phyloP scores from a whole-genome alignment of 2,888 invertebrate genomes.

The Entomobrya proxima region DNA sequence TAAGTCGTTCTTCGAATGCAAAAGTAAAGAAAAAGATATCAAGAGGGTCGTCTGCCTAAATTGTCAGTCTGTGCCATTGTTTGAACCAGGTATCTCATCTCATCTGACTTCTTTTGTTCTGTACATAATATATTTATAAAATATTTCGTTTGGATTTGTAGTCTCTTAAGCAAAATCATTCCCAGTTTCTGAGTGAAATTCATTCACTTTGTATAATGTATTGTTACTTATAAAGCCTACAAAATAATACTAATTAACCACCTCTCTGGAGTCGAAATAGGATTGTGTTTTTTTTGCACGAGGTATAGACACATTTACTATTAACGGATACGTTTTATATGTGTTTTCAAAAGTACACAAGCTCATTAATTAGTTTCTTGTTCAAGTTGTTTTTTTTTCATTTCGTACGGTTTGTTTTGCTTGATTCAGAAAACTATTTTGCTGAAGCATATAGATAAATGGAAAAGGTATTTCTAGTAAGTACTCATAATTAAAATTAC shows the following conservation, averaged over 20 bases:
- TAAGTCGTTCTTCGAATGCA: conserved; percentile 32
- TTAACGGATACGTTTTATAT: not conserved
- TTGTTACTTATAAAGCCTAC: not conserved
- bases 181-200: conserved; percentile 21
- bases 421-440: not conserved
- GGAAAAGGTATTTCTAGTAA: not conserved
- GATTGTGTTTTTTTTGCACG: not conserved
- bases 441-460: not conserved
- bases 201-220: not conserved
- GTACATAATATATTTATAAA: conserved; percentile 12
- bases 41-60: conserved; percentile 69
- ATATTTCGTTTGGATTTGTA: conserved; percentile 32
- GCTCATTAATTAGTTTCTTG: not conserved
- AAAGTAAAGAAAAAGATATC: conserved; percentile 48
- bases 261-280: not conserved
- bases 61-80: conserved; percentile 71
- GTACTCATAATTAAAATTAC: not conserved
- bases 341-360: not conserved
- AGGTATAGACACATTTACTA: not conserved
- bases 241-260: conserved; percentile 26
- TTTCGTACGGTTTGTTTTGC: conserved; percentile 30
- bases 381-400: not conserved
- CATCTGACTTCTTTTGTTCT: conserved; percentile 73
- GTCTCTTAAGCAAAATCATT: conserved; percentile 1
- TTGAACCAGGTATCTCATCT: conserved; percentile 76